Conservation (phyloP, 2,888 invertebrate genomes). For the Brachyptera putata region DNA sequence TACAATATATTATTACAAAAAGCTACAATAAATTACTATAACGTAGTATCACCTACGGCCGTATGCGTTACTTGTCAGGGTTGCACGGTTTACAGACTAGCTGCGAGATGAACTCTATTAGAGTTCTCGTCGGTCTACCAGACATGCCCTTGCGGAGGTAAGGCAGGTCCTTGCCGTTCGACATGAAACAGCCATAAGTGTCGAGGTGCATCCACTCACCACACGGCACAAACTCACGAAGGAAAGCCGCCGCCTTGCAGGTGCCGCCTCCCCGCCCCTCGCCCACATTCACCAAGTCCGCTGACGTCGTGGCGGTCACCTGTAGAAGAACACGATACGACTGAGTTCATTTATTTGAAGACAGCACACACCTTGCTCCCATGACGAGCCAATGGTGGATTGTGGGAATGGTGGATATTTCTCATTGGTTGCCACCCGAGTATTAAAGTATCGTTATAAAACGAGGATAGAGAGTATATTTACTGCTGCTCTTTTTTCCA, state of each 20-base stretch:
- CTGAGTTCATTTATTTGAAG: no score
- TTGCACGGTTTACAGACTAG: constrained; percentile 42
- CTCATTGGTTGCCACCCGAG: neutral
- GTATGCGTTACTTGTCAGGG: no score
- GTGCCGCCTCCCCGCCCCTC: constrained; percentile 58
- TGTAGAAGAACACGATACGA: neutral
- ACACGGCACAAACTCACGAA: constrained; percentile 62
- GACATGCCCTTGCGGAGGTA: constrained; percentile 65
- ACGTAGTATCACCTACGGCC: no score
- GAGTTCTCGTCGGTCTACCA: constrained; percentile 69
- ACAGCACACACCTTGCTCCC: no score
- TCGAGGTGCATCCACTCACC: constrained; percentile 71
- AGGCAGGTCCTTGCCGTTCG: constrained; percentile 56
- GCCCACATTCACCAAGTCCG: constrained; percentile 65
- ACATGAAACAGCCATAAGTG: constrained; percentile 67
- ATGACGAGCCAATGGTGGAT: neutral
- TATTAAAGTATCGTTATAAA: no score
- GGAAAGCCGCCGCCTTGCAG: constrained; percentile 70
- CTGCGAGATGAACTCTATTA: constrained; percentile 66
- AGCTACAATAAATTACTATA: no score
- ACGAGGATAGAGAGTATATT: neutral
- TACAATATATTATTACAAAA: no score
- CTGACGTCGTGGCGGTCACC: constrained; percentile 39
- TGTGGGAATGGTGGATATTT: no score
- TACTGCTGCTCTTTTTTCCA: no score